Evolutionary conservation across 2,113 vertebrate genomes (phyloP).

Genomic region (Sterna hirundo): DNA sequence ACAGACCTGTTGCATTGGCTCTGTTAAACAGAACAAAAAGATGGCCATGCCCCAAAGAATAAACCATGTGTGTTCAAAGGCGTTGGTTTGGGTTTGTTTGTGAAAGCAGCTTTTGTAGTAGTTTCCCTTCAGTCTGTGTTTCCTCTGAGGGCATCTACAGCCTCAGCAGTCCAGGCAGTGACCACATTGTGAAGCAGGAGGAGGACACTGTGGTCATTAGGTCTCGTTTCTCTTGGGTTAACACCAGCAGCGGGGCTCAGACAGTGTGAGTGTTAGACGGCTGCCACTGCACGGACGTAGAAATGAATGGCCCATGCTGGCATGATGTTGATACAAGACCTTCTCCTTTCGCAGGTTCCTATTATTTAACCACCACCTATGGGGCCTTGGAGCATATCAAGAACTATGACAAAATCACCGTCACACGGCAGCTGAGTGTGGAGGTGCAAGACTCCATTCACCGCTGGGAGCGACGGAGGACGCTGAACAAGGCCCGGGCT

Average conservation of each 20-base stretch:
- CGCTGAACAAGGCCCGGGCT: slow-evolving; percentile 86
- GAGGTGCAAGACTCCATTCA: slow-evolving; percentile 98
- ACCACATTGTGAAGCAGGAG: background rate
- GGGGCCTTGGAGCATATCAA: slow-evolving; percentile 95
- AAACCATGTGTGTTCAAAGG: background rate
- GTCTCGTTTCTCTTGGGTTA: background rate
- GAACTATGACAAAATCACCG: slow-evolving; percentile 90
- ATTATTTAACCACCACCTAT: slow-evolving; percentile 96
- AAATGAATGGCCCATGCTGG: rapidly evolving
- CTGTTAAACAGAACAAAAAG: background rate
- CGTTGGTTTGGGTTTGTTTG: background rate
- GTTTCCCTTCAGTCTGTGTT: background rate
- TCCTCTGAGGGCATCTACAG: background rate
- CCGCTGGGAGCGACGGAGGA: slow-evolving; percentile 93
- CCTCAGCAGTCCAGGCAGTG: background rate
- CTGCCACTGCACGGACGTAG: background rate
- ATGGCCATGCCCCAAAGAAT: background rate
- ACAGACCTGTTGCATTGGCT: background rate
- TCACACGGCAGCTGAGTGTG: slow-evolving; percentile 88
- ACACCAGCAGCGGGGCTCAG: background rate
- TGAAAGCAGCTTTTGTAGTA: background rate
- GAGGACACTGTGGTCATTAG: background rate
- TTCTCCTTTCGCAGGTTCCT: slow-evolving; percentile 80
- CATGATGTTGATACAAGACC: background rate
- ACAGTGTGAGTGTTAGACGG: background rate